Percentiles rank a stretch among this genome's conserved stretches.
Conservation (phyloP, 2,888 invertebrate species). For the Cataglyphis rosenhaueri region DNA sequence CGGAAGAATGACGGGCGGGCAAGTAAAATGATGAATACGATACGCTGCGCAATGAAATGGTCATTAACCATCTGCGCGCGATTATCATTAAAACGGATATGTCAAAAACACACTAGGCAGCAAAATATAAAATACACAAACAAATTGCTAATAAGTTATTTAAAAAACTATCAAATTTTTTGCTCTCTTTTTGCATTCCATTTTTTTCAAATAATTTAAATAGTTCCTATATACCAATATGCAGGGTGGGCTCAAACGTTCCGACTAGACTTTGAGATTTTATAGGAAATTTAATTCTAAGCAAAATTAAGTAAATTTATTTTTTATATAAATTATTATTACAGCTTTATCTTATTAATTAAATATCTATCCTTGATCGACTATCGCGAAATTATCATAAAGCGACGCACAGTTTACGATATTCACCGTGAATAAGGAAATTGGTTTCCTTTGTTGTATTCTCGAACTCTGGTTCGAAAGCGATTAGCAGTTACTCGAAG, state of each 20-base stretch:
- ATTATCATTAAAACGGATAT: neutral
- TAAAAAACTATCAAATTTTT: neutral
- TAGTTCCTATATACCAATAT: neutral
- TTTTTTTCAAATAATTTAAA: neutral
- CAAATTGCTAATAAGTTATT: neutral
- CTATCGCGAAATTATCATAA: neutral
- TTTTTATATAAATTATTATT: constrained; percentile 6
- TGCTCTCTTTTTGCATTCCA: neutral
- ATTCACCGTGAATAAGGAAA: constrained; percentile 39
- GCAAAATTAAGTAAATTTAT: neutral
- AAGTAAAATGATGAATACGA: constrained; percentile 13
- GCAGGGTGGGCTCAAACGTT: too few species aligned
- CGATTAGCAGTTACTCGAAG: constrained; percentile 54
- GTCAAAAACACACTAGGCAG: neutral
- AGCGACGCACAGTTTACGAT: neutral
- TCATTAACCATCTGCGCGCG: neutral
- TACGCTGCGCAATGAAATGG: neutral
- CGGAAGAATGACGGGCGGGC: constrained; percentile 11
- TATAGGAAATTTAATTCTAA: too few species aligned
- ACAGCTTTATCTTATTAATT: neutral
- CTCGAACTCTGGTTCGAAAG: constrained; percentile 35
- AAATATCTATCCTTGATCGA: constrained; percentile 4
- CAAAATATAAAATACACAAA: neutral
- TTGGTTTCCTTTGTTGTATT: constrained; percentile 46
- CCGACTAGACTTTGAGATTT: too few species aligned